Conservation (phyloP, 2,113 vertebrate genomes). For the Macrotus californicus region DNA sequence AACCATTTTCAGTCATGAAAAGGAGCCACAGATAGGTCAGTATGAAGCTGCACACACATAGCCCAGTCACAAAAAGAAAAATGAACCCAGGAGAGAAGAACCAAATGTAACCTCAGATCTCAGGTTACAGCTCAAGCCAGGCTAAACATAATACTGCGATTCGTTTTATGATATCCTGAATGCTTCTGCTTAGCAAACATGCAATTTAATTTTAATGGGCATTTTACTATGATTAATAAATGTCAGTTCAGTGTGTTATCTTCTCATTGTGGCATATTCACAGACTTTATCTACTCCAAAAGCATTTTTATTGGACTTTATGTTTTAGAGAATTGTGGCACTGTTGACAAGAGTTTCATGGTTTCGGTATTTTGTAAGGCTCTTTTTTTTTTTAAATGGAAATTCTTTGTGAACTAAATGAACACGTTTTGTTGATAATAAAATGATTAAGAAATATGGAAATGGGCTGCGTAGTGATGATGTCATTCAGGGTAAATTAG, state of each 20-base stretch:
- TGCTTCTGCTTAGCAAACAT: background rate
- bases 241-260: background rate
- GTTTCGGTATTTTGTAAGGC: slow-evolving; percentile 12
- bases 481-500: background rate
- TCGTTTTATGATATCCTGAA: background rate
- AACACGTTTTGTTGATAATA: background rate
- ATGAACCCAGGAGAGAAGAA: background rate
- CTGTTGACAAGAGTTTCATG: background rate
- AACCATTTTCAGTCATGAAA: background rate
- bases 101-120: background rate
- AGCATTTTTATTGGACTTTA: slow-evolving; percentile 48
- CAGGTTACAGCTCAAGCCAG: background rate
- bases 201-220: slow-evolving; percentile 40
- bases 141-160: background rate
- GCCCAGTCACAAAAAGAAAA: background rate
- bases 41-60: background rate
- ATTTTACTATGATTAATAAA: slow-evolving; percentile 60
- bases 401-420: slow-evolving; percentile 7
- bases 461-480: background rate
- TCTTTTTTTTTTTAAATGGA: background rate
- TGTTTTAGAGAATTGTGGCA: background rate
- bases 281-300: background rate
- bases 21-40: background rate
- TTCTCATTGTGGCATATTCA: background rate
- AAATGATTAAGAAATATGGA: background rate